Evolutionary conservation across 2,797 vertebrate genomes (phyloP).

Genomic region (Malurus splendens): DNA sequence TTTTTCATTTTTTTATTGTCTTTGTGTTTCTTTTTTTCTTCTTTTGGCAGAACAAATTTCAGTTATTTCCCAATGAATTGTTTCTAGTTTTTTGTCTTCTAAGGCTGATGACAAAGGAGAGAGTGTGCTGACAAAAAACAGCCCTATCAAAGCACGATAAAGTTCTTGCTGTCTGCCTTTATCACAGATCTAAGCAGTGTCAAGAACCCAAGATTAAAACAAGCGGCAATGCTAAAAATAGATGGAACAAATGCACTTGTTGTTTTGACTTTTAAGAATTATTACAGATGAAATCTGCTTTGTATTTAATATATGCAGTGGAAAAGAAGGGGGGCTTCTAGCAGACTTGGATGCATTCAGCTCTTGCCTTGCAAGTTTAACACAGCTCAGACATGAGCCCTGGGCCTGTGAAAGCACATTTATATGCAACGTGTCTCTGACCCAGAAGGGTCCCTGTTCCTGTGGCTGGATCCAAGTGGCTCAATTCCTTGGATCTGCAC

Average conservation of each 20-base stretch:
- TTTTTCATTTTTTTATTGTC: neutral
- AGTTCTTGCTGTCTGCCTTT: conserved; percentile 38
- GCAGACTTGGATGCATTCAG: neutral
- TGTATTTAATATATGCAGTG: neutral
- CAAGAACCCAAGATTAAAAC: conserved; percentile 25
- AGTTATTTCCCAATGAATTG: neutral
- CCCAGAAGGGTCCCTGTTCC: neutral
- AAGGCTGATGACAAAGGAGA: conserved; percentile 20
- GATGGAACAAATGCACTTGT: neutral
- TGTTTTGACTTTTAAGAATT: conserved; percentile 38
- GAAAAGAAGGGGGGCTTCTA: neutral
- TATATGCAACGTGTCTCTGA: neutral
- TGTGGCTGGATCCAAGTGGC: neutral
- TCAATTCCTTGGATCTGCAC: neutral
- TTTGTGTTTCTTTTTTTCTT: neutral
- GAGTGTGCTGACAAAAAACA: conserved; percentile 25
- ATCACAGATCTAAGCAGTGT: conserved; percentile 27
- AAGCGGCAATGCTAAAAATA: conserved; percentile 42
- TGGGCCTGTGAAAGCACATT: neutral
- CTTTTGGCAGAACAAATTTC: neutral
- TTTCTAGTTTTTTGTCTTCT: conserved; percentile 29
- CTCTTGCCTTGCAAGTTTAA: neutral
- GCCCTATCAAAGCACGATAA: neutral
- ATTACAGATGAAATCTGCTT: conserved; percentile 17
- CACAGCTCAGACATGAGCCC: neutral